A percentile compares a stretch with the other conserved stretches of the same genome.
Evolutionary conservation across 2,888 invertebrate genomes (phyloP).

Genomic region (Neoaliturus tenellus): DNA sequence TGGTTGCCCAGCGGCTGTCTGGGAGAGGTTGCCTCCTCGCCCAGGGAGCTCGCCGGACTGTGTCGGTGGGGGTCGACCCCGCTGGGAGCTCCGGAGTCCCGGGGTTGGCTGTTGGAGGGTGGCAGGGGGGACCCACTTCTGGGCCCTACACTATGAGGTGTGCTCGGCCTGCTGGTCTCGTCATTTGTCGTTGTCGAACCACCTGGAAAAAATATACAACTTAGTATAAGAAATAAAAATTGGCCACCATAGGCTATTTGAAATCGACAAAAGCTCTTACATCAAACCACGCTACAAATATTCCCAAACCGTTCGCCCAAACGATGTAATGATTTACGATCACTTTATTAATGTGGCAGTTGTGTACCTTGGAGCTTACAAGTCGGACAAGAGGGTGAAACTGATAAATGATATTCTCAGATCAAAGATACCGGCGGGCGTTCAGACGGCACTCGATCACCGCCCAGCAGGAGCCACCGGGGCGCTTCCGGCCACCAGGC

Average conservation of each 20-base stretch:
- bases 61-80: constrained; percentile 57
- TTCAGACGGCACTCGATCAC: constrained; percentile 9
- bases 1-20: constrained; percentile 47
- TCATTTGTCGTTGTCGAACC: constrained; percentile 82
- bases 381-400: neutral
- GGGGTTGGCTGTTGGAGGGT: constrained; percentile 56
- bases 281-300: no score
- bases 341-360: neutral
- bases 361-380: neutral
- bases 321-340: neutral
- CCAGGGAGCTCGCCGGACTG: constrained; percentile 58
- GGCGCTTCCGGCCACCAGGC: constrained; percentile 4
- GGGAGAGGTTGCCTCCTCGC: constrained; percentile 53
- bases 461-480: neutral
- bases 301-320: neutral
- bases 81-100: constrained; percentile 45
- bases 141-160: constrained; percentile 67
- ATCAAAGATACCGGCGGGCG: constrained; percentile 25
- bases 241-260: no score
- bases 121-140: constrained; percentile 70
- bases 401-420: constrained; percentile 17
- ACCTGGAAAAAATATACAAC: constrained; percentile 75
- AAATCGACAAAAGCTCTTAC: no score
- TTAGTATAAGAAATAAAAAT: no score
- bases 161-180: constrained; percentile 67